Percentiles rank a stretch among this genome's conserved stretches.
Evolutionary conservation across 2,113 vertebrate genomes (phyloP).

Genomic region (Nothobranchius furzeri): DNA sequence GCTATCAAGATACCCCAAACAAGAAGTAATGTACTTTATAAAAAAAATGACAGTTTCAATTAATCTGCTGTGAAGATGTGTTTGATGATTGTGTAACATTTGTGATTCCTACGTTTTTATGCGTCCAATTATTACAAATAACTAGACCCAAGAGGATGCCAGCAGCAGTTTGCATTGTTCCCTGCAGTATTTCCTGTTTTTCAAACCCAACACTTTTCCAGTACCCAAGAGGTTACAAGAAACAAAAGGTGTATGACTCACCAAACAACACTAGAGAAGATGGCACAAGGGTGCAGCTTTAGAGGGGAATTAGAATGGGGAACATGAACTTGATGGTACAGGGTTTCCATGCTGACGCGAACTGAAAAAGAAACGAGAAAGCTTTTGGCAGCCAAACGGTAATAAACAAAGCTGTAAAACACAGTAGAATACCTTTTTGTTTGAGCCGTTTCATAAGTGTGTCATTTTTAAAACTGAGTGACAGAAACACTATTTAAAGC

Average conservation of each 20-base stretch:
- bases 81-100: background rate
- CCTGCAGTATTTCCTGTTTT: background rate
- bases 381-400: background rate
- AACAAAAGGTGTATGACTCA: background rate
- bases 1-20: background rate
- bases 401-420: background rate
- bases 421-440: too few species aligned
- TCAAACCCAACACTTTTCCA: background rate
- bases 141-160: background rate
- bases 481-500: too few species aligned
- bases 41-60: too few species aligned
- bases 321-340: background rate
- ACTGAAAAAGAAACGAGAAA: background rate
- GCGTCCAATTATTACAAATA: background rate
- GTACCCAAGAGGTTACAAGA: background rate
- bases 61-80: background rate
- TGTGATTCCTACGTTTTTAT: background rate
- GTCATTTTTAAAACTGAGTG: background rate
- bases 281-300: background rate
- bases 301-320: background rate
- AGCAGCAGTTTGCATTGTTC: background rate
- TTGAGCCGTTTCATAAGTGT: background rate
- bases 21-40: too few species aligned
- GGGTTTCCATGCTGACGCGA: background rate
- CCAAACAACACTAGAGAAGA: background rate